Percentiles rank a stretch among this genome's conserved stretches.
Conservation (phyloP, 2,797 vertebrate species). For the Pipistrellus nathusii region DNA sequence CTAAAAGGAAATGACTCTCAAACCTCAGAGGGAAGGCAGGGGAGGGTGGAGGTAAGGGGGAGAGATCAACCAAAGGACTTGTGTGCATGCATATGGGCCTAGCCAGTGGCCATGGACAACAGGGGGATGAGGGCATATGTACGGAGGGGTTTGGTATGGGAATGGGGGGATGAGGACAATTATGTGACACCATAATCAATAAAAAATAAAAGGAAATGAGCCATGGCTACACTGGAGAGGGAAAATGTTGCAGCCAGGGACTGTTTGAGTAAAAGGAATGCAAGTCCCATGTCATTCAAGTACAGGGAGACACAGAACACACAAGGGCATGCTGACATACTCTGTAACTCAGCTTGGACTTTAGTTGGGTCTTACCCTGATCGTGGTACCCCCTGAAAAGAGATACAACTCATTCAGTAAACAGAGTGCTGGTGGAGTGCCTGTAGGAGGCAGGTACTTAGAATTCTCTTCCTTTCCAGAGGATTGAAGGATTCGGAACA, state of each 20-base stretch:
- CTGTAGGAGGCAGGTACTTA: neutral
- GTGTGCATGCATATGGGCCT: no score
- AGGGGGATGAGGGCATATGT: no score
- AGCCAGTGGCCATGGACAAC: no score
- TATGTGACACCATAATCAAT: no score
- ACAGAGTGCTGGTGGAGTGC: neutral
- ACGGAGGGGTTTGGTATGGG: no score
- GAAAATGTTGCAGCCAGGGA: neutral
- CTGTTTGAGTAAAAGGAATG: neutral
- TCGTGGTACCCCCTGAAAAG: neutral
- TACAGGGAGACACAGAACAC: neutral
- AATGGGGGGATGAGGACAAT: no score
- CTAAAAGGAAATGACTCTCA: neutral
- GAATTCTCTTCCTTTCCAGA: neutral
- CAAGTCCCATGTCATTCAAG: neutral
- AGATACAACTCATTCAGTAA: neutral
- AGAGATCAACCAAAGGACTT: no score
- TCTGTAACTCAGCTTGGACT: neutral
- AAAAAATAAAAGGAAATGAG: neutral
- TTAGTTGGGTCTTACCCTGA: neutral
- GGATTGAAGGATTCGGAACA: neutral
- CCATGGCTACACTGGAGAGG: neutral
- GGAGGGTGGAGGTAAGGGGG: no score
- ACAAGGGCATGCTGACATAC: neutral
- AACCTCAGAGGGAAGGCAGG: no score